Base-by-base conservation (phyloP, 2,797 vertebrate species). In the Thalassophryne amazonica region DNA sequence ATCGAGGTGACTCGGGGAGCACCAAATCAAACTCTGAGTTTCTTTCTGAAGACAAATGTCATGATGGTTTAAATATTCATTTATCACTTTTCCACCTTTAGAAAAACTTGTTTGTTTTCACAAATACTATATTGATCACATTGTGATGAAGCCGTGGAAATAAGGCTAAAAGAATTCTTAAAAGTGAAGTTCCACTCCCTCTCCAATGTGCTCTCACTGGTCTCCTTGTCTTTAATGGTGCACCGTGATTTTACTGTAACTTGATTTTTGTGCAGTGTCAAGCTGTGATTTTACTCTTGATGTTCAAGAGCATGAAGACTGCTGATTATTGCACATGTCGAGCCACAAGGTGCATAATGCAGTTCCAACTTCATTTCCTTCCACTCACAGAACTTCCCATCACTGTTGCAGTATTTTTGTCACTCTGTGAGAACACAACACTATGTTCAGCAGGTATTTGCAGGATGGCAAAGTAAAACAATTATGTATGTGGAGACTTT, bases 91-190 rank as follows among this genome's bases (percentile, higher is more conserved):
- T 57, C 32, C n/a, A 10, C 13, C 35, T 14, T 7, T 27, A 14
- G 10, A 12, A 36, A 42, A 59, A 51, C 40, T 23, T 41, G 47
- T 60, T 54, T 59, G 40, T 31, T 55, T 37, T 46, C 37, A 42
- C n/a, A n/a, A n/a, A n/a, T n/a, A 17, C 18, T 13, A 16, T 51
- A 78, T 70, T 45, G 66, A 70, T 71, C 40, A 8, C 24, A 7
- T 12, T 7, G 53, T 31, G 40, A 23, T 34, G 17, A 16, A 52
- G 24, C 28, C 1, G 27, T 14, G 6, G 30, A 30, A 54, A 14
- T 39, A 37, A 22, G 54, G 28, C 18, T 5, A 8, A 43, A 45
- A 29, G 10, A 14, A 35, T 18, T 47, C 17, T 8, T 5, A 14
- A 46, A 8, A 24, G 15, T 3, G 21, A 25, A 45, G 22, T 12